Evolutionary conservation across 2,113 vertebrate species (phyloP).

Genomic region (Pterocles burchelli): DNA sequence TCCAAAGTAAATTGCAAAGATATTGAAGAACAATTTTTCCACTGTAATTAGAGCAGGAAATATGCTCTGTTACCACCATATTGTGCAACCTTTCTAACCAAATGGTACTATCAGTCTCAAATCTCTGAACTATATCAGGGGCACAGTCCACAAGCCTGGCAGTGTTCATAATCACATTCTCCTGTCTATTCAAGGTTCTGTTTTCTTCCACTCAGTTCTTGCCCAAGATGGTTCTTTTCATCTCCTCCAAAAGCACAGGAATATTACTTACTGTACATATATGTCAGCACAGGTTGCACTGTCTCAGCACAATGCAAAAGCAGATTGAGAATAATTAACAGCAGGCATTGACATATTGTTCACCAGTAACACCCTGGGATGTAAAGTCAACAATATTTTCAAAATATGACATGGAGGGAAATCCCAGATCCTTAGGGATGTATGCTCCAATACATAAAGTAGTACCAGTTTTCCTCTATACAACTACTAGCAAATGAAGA

Average conservation of each 20-base stretch:
- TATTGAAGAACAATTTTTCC: neutral
- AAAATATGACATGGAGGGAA: conserved; percentile 55
- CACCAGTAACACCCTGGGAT: conserved; percentile 55
- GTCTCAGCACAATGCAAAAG: conserved; percentile 20
- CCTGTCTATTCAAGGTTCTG: neutral
- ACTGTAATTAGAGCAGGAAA: neutral
- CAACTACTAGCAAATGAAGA: conserved; percentile 44
- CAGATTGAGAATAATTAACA: conserved; percentile 64
- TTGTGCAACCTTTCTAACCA: neutral
- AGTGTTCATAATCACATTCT: neutral
- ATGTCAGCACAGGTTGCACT: conserved; percentile 35
- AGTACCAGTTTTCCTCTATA: neutral
- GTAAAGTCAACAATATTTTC: conserved; percentile 59
- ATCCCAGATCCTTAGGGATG: conserved; percentile 45
- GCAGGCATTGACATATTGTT: conserved; percentile 61
- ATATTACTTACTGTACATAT: neutral
- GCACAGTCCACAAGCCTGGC: neutral
- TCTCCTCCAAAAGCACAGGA: neutral
- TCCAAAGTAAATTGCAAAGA: neutral
- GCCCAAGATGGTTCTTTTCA: neutral
- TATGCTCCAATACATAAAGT: conserved; percentile 30
- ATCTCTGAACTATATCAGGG: neutral
- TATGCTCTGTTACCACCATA: neutral
- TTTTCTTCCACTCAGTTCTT: neutral
- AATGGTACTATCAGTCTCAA: neutral